Evolutionary conservation across 2,888 invertebrate species (phyloP), one percentile per base, ranked within the genome.

Genomic region (Noctua fimbriata): DNA sequence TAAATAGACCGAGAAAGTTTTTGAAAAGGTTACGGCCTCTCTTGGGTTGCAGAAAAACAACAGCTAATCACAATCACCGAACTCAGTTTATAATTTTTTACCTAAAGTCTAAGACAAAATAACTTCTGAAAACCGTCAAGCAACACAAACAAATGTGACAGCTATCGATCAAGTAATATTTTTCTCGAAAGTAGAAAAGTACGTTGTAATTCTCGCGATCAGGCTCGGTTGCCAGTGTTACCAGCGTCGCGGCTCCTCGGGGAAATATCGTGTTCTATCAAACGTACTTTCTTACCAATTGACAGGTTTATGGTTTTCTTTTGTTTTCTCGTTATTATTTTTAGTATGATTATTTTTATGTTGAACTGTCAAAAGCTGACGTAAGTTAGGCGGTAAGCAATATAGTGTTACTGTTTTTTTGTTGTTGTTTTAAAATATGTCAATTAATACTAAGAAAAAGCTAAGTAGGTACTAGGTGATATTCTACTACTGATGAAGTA

Each of bases 241-340:
- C 66, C 67, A 82, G 52, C 55, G 65, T 72, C 82, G 69, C 36
- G 65, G 41, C 9, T 78, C 86, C 82, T 82, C 52, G 3, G 87
- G 89, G 89, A 88, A 89, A 87, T 88, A 89, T 81, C 78, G 66
- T 73, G 67, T 84, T 77, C 78, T 70, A 69, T 81, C 78, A 83
- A 60, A 70, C 58, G 67, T 76, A 79, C 70, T 87, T 86, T 86
- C 73, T 77, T 77, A 69, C 36, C 87, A 78, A 84, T 88, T 84
- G 89, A 82, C 76, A 63, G 76, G 49, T 80, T 81, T 88, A 81
- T 73, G 70, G 60, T 78, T 71, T 83, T 73, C 14, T 67, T 83
- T 58, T 80, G 32, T 49, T 69, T 76, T 49, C n/a, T 2, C 9
- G n/a, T 44, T 28, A 24, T 71, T 73, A 60, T 67, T 69, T 74